Evolutionary conservation across 2,888 invertebrate genomes (phyloP).

Genomic region (Zaprionus obscuricornis): DNA sequence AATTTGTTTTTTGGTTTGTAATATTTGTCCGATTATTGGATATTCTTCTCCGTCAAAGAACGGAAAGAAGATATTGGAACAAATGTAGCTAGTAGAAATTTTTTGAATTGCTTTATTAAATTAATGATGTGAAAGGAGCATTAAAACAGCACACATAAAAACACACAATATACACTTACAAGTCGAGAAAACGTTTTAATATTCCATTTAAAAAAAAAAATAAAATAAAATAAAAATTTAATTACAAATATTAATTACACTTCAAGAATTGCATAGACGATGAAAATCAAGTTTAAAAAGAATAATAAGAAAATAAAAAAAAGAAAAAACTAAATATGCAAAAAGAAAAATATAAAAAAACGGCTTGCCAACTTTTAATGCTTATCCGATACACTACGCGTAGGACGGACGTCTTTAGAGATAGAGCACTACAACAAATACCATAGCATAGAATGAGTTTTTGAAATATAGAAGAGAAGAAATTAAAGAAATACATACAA

Average conservation of each 20-base stretch:
- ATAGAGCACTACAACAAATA: conserved; percentile 64
- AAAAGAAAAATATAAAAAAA: conserved; percentile 31
- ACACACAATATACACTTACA: conserved; percentile 38
- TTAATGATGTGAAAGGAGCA: conserved; percentile 25
- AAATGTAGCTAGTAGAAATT: conserved; percentile 74
- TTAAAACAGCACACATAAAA: conserved; percentile 21
- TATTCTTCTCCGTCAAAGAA: conserved; percentile 21
- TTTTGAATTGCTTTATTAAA: conserved; percentile 62
- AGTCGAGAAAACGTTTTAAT: conserved; percentile 61
- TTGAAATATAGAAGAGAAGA: conserved; percentile 33
- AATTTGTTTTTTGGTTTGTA: neutral
- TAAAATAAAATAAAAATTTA: neutral
- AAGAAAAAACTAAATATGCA: no score
- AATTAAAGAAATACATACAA: conserved; percentile 43
- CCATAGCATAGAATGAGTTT: conserved; percentile 55
- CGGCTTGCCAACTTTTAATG: conserved; percentile 70
- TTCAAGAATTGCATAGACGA: conserved; percentile 36
- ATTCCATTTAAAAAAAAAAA: conserved; percentile 55
- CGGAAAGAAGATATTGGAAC: conserved; percentile 38
- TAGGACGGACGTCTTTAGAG: conserved; percentile 63
- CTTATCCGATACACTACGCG: conserved; percentile 67
- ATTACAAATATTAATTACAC: neutral
- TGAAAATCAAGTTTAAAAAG: conserved; percentile 14
- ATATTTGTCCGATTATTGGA: conserved; percentile 18
- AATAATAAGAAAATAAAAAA: no score